Conservation (phyloP, 1,140 invertebrate genomes). For the Drosophila suzukii region DNA sequence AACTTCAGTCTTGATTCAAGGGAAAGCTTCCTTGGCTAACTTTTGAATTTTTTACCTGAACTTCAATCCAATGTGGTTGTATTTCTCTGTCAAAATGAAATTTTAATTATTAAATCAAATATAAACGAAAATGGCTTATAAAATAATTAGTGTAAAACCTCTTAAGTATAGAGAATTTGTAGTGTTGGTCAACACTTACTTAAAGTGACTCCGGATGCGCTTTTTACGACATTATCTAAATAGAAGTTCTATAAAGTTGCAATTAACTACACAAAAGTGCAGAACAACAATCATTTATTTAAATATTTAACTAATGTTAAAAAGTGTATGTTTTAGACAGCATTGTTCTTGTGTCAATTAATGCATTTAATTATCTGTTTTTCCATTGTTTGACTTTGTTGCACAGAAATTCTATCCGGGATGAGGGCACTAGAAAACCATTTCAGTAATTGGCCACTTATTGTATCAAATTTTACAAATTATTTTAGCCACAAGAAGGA, state of each 20-base stretch:
- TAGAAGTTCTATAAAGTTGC: neutral
- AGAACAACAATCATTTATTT: neutral
- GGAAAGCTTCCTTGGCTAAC: no score
- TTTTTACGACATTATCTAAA: neutral
- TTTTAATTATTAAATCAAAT: no score
- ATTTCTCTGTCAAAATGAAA: no score
- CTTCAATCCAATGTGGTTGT: no score
- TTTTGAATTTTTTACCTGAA: no score
- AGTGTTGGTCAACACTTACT: no score
- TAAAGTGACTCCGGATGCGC: neutral
- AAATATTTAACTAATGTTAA: neutral
- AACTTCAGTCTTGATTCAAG: no score
- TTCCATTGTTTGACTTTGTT: slow-evolving; percentile 1
- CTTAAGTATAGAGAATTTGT: no score
- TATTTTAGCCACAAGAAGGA: neutral
- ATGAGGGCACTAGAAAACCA: slow-evolving; percentile 5
- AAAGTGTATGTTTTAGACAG: neutral
- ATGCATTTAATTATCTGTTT: slow-evolving; percentile 4
- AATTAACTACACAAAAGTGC: neutral
- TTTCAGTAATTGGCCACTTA: slow-evolving; percentile 10
- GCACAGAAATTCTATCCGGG: neutral
- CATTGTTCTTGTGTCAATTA: slow-evolving; percentile 24
- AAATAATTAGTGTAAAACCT: no score
- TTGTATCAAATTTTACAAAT: slow-evolving; percentile 3
- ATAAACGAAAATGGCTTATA: no score